phyloP scores from a whole-genome alignment of 2,797 vertebrate genomes.

The Mormyrops boulengeri region DNA sequence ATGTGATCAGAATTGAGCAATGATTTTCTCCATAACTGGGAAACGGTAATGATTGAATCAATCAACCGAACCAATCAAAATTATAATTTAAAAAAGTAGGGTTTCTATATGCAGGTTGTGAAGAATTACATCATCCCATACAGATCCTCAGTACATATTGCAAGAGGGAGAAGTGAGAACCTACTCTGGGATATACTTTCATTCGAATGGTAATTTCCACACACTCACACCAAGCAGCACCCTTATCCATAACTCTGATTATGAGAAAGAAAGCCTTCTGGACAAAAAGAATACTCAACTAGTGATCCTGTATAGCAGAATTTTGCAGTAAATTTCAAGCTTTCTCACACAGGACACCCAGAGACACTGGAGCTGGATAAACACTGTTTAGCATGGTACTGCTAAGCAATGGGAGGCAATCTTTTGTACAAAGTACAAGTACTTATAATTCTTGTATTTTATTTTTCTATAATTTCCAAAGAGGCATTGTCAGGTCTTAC shows the following conservation, averaged over 20 bases:
- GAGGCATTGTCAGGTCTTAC: slow-evolving; percentile 90
- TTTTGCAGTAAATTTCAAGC: slow-evolving; percentile 35
- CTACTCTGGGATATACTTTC: neutral
- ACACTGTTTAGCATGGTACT: slow-evolving; percentile 85
- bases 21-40: slow-evolving; percentile 3
- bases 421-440: slow-evolving; percentile 99
- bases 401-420: slow-evolving; percentile 89
- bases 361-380: slow-evolving; percentile 60
- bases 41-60: neutral
- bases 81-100: neutral
- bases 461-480: slow-evolving; percentile 98
- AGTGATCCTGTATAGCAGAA: neutral
- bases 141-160: neutral
- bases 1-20: neutral
- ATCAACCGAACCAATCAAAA: neutral
- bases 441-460: slow-evolving; percentile 92
- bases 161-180: neutral
- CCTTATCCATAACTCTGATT: slow-evolving; percentile 13
- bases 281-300: neutral
- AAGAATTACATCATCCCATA: neutral
- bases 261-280: neutral
- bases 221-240: slow-evolving; percentile 12
- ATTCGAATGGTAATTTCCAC: neutral
- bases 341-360: slow-evolving; percentile 56
- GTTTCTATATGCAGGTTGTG: neutral